Percentiles rank a stretch among this genome's conserved stretches.
These are phyloP conservation scores for Gastracanthus pulcherrimus DNA, from an alignment of 2,888 invertebrate genomes.

Conservation along the genomic window DNA sequence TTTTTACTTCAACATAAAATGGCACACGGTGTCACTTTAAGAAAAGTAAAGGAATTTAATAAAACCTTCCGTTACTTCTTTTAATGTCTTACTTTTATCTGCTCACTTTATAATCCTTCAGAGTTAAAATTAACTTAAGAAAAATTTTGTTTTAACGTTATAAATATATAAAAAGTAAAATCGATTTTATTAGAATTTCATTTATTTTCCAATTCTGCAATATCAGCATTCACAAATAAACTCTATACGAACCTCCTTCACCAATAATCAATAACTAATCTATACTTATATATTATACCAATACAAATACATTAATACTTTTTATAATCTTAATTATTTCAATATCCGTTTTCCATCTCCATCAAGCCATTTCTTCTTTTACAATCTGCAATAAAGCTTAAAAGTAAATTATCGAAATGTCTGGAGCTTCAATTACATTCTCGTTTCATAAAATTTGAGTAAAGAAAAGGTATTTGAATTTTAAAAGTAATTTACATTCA, in stretches of 20 bases:
- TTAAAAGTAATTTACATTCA: no score
- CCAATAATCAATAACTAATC: not conserved
- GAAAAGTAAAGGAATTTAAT: not conserved
- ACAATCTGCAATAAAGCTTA: no score
- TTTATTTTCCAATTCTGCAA: no score
- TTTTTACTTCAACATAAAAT: not conserved
- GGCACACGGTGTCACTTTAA: not conserved
- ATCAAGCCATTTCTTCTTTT: no score
- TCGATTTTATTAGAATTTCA: no score
- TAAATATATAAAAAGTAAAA: no score
- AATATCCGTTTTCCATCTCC: no score
- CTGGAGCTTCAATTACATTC: no score
- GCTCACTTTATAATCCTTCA: not conserved
- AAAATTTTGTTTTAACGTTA: no score
- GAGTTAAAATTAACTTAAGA: not conserved
- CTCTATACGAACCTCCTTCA: not conserved
- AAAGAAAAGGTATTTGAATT: no score
- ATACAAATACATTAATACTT: not conserved
- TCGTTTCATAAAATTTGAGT: no score
- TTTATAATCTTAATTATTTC: not conserved
- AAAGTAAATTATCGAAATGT: no score
- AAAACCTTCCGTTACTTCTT: not conserved
- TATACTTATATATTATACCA: not conserved
- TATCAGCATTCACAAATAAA: not conserved
- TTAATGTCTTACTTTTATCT: not conserved